These are phyloP conservation scores for Kryphioiulus occultus DNA, from an alignment of 2,888 invertebrate genomes.

Conservation along the genomic window DNA sequence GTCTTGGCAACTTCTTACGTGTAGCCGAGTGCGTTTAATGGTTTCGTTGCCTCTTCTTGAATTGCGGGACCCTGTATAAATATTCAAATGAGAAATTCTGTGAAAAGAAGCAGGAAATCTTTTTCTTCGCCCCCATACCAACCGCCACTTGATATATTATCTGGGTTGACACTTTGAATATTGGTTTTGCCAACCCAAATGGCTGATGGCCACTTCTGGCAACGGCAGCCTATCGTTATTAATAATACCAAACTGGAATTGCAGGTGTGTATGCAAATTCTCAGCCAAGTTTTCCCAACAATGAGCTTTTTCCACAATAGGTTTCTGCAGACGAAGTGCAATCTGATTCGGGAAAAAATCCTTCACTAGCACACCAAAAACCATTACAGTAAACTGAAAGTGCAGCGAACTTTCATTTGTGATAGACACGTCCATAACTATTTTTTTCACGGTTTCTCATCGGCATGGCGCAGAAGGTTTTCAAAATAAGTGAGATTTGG, in stretches of 20 bases:
- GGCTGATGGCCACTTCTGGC: conserved; percentile 22
- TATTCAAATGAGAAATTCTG: conserved; percentile 14
- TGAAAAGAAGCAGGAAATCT: background rate
- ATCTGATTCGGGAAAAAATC: background rate
- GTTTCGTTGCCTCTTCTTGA: background rate
- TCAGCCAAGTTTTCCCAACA: background rate
- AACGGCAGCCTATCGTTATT: background rate
- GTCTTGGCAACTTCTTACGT: background rate
- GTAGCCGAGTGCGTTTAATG: too few relatives aligned
- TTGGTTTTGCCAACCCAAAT: background rate
- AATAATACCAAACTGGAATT: conserved; percentile 12
- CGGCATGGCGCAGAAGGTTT: too few relatives aligned
- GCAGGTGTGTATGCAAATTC: background rate
- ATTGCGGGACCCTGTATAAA: background rate
- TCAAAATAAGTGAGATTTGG: too few relatives aligned
- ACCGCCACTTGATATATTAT: conserved; percentile 4
- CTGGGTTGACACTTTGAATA: conserved; percentile 21
- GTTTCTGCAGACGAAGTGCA: background rate
- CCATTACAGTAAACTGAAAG: background rate
- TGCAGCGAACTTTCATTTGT: background rate
- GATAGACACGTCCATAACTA: background rate
- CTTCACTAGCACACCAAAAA: background rate
- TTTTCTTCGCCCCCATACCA: background rate
- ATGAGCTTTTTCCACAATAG: background rate
- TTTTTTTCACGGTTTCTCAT: background rate